phyloP scores from a whole-genome alignment of 2,113 vertebrate species.

The Osmerus mordax region DNA sequence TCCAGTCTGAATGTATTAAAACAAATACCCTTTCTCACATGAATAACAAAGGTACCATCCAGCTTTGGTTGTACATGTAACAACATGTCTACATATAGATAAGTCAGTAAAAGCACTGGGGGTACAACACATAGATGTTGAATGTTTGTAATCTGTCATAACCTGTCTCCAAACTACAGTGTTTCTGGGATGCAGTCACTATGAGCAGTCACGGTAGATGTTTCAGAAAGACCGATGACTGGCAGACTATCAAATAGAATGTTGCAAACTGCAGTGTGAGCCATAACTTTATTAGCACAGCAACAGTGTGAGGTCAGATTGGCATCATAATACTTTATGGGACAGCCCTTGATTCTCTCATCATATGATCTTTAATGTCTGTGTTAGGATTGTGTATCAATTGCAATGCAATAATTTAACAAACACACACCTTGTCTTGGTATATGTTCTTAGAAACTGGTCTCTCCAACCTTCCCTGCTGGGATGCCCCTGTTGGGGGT shows the following conservation, averaged over 20 bases:
- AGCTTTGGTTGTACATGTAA: no score
- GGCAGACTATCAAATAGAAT: slow-evolving; percentile 46
- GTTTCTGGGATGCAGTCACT: not conserved
- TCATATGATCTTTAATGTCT: slow-evolving; percentile 1
- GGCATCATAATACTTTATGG: slow-evolving; percentile 26
- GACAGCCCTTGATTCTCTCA: slow-evolving; percentile 10
- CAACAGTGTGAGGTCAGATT: slow-evolving; percentile 39
- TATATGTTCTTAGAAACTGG: slow-evolving; percentile 24
- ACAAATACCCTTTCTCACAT: no score
- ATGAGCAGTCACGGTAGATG: slow-evolving; percentile 17
- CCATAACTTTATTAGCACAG: slow-evolving; percentile 41
- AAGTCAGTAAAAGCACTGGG: slow-evolving; percentile 45
- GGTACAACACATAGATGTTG: not conserved
- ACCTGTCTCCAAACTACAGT: slow-evolving; percentile 15
- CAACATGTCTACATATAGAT: no score
- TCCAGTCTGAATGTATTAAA: no score
- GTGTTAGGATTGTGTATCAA: not conserved
- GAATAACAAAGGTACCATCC: no score
- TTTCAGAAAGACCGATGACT: slow-evolving; percentile 37
- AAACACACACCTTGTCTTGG: not conserved
- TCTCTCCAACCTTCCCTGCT: slow-evolving; percentile 45
- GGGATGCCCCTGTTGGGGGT: slow-evolving; percentile 53
- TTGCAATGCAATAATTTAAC: not conserved
- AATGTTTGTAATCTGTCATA: slow-evolving; percentile 2
- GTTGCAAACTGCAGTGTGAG: slow-evolving; percentile 38